A percentile compares a stretch with the other conserved stretches of the same genome.
phyloP scores from a whole-genome alignment of 2,888 invertebrate species.

The Cremastinae sp. region DNA sequence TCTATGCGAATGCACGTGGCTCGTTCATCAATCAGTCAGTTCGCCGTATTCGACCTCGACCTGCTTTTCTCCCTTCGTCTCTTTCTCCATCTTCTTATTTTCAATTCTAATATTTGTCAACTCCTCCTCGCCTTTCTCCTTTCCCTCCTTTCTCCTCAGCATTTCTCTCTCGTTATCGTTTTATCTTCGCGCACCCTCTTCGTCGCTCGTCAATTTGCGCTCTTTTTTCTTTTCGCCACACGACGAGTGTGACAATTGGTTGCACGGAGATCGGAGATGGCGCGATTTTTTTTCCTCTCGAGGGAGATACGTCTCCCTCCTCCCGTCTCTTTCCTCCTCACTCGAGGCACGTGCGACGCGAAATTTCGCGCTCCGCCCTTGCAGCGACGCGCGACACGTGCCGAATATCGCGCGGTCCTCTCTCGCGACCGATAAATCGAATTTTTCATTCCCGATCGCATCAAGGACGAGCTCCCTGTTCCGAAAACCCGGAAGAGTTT shows the following conservation, averaged over 20 bases:
- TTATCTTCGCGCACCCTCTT: not conserved
- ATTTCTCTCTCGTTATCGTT: conserved; percentile 19
- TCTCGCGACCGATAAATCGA: not conserved
- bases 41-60: conserved; percentile 70
- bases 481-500: too few relatives aligned
- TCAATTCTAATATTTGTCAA: conserved; percentile 28
- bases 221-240: not conserved
- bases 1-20: not conserved
- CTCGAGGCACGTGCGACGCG: conserved; percentile 1
- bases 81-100: conserved; percentile 20
- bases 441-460: not conserved
- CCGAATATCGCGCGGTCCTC: not conserved
- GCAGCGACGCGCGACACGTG: not conserved
- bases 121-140: conserved; percentile 31
- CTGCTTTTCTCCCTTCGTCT: conserved; percentile 62
- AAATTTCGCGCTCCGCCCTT: not conserved
- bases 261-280: conserved; percentile 37
- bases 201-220: conserved; percentile 5
- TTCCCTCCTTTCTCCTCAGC: conserved; percentile 23
- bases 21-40: conserved; percentile 19
- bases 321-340: not conserved
- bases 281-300: not conserved
- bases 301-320: not conserved
- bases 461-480: too few relatives aligned
- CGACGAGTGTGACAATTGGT: conserved; percentile 34